Conservation (phyloP, 2,888 invertebrate species). For the Drosophila paracracens region DNA sequence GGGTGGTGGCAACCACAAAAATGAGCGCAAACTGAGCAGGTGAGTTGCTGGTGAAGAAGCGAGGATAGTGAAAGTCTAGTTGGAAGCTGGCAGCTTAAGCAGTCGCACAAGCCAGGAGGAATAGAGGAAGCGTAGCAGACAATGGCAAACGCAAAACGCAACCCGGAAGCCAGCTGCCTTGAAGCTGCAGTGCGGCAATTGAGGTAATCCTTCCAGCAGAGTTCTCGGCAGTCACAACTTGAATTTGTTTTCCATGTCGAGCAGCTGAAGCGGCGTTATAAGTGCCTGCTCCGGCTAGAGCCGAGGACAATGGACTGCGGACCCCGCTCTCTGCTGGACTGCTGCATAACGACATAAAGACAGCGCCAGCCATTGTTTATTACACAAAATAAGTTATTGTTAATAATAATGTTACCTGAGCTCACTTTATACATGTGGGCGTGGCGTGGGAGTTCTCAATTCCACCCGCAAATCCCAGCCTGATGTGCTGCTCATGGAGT, state of each 20-base stretch:
- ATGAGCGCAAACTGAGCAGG: constrained; percentile 8
- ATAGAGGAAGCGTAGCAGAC: constrained; percentile 16
- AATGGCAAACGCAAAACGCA: constrained; percentile 12
- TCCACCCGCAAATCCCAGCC: constrained; percentile 27
- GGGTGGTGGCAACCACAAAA: constrained; percentile 47
- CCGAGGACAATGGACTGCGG: constrained; percentile 18
- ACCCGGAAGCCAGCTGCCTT: constrained; percentile 44
- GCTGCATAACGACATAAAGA: constrained; percentile 30
- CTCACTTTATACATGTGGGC: not conserved
- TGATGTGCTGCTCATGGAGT: constrained; percentile 12
- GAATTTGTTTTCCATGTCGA: constrained; percentile 62
- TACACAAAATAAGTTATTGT: constrained; percentile 67
- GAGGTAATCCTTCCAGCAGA: constrained; percentile 69
- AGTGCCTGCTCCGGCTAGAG: constrained; percentile 46
- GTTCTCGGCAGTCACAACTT: constrained; percentile 56
- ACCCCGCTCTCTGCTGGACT: not conserved
- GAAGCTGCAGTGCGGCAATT: constrained; percentile 48
- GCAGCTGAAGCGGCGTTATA: constrained; percentile 53
- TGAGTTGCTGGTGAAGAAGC: not conserved
- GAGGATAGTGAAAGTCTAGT: not conserved
- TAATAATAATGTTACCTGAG: constrained; percentile 63
- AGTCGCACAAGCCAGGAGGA: constrained; percentile 28
- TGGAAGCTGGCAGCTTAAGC: constrained; percentile 20
- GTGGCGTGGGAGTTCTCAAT: constrained; percentile 15
- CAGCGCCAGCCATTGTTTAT: constrained; percentile 62